Percentiles rank a stretch among this genome's conserved stretches.
Evolutionary conservation across 2,113 vertebrate genomes (phyloP).

Genomic region (Oncorhynchus nerka): DNA sequence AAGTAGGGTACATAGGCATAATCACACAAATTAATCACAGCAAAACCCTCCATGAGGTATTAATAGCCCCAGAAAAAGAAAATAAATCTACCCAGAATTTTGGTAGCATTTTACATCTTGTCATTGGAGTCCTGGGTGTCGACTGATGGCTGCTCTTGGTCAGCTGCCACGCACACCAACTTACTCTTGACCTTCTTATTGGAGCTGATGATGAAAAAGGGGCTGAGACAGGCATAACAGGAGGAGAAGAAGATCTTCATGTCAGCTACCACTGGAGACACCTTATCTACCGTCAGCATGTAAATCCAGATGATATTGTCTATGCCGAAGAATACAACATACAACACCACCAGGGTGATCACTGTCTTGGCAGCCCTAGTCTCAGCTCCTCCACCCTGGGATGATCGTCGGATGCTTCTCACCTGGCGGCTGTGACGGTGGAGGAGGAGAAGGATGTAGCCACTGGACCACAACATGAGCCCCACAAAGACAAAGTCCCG

Average conservation of each 20-base stretch:
- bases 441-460: constrained; percentile 71
- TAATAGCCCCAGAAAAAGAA: background rate
- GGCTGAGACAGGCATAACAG: constrained; percentile 75
- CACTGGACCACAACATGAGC: constrained; percentile 73
- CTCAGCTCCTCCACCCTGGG: constrained; percentile 56
- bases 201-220: constrained; percentile 74
- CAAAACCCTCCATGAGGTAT: background rate
- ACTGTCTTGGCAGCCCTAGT: constrained; percentile 76
- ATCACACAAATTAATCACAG: background rate
- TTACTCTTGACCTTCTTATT: constrained; percentile 76
- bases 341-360: constrained; percentile 73
- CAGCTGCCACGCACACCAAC: constrained; percentile 61
- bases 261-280: constrained; percentile 72
- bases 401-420: constrained; percentile 54
- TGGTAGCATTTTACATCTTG: constrained; percentile 31
- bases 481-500: constrained; percentile 75
- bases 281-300: constrained; percentile 75
- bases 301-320: constrained; percentile 81
- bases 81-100: background rate
- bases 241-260: constrained; percentile 80
- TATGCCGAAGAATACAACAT: constrained; percentile 75
- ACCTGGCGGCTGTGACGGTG: constrained; percentile 68
- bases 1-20: background rate
- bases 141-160: constrained; percentile 40
- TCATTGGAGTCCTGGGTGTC: constrained; percentile 52